Conservation (phyloP, 2,888 invertebrate species). For the Acleris emargana region DNA sequence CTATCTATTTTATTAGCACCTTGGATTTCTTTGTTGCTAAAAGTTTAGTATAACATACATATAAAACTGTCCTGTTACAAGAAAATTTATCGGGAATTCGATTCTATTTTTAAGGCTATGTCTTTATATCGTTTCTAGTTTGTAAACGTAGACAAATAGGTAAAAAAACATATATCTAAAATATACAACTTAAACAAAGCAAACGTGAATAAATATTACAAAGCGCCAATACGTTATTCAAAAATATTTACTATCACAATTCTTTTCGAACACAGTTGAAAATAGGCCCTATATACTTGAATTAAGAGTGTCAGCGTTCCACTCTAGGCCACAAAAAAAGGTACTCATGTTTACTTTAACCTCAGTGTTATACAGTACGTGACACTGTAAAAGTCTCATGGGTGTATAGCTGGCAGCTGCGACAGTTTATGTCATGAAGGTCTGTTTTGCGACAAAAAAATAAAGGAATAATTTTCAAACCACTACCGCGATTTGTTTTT, state of each 20-base stretch:
- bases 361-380: constrained; percentile 37
- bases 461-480: background rate
- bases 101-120: no score
- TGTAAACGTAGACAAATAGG: no score
- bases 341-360: constrained; percentile 38
- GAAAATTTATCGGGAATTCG: no score
- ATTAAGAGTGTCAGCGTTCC: constrained; percentile 18
- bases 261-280: background rate
- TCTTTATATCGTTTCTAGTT: no score
- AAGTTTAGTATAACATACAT: no score
- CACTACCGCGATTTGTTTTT: background rate
- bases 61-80: no score
- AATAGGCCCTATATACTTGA: background rate
- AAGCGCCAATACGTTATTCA: constrained; percentile 20
- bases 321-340: constrained; percentile 34
- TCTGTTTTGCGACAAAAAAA: background rate
- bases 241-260: constrained; percentile 22
- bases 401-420: constrained; percentile 27
- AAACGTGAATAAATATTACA: constrained; percentile 24
- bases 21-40: no score
- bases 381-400: constrained; percentile 38
- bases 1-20: no score
- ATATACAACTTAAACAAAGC: background rate
- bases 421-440: constrained; percentile 16
- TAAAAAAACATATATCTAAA: no score